Conservation (phyloP, 2,113 vertebrate species). For the Eretmodus cyanostictus region DNA sequence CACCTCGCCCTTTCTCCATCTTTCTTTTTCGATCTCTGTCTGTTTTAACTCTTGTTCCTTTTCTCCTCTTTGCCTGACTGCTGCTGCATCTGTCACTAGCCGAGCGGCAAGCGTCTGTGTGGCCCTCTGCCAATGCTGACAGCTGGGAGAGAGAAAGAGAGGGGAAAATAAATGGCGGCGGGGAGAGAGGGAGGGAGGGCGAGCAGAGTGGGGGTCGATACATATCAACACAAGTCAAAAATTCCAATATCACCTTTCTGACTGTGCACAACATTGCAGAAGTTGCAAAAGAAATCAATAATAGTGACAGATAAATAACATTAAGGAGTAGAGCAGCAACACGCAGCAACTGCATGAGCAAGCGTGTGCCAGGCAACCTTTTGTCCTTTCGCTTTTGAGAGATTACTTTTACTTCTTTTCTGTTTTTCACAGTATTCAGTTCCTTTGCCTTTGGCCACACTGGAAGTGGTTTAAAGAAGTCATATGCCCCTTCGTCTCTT, state of each 20-base stretch:
- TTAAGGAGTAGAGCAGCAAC: background rate
- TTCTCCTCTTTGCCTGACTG: slow-evolving; percentile 27
- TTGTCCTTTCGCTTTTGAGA: background rate
- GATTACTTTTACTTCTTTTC: background rate
- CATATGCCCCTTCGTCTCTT: background rate
- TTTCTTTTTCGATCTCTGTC: background rate
- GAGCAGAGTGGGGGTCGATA: background rate
- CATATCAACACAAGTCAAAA: slow-evolving; percentile 38
- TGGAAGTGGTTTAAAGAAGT: background rate
- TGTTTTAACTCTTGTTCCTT: slow-evolving; percentile 18
- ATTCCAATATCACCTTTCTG: slow-evolving; percentile 38
- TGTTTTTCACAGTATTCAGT: background rate
- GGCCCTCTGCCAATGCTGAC: slow-evolving; percentile 62
- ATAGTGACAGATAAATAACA: background rate
- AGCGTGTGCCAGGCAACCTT: background rate
- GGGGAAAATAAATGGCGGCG: slow-evolving; percentile 42
- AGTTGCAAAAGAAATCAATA: slow-evolving; percentile 29
- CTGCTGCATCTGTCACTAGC: slow-evolving; percentile 55
- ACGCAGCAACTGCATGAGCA: background rate
- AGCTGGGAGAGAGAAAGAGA: slow-evolving; percentile 62
- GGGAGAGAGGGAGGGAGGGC: background rate
- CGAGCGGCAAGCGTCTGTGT: slow-evolving; percentile 31
- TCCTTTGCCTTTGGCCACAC: background rate
- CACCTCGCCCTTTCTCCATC: background rate
- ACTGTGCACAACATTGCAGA: background rate